Conservation (phyloP, 2,113 vertebrate species). For the Myotis lucifugus region DNA sequence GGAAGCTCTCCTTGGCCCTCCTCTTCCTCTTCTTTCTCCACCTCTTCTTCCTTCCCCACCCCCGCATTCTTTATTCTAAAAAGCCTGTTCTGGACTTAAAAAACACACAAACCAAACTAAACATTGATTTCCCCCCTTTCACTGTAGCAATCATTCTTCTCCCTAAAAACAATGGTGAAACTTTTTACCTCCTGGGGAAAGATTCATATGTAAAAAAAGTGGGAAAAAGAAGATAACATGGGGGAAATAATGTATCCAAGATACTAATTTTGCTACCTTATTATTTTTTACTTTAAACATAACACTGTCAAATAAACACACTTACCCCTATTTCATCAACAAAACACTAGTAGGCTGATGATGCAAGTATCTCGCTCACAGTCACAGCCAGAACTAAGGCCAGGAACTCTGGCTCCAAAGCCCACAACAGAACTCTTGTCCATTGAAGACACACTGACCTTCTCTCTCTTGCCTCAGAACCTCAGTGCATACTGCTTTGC, state of each 20-base stretch:
- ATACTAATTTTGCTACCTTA: not conserved
- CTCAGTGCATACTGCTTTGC: not conserved
- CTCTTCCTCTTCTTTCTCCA: not conserved
- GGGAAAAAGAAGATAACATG: not conserved
- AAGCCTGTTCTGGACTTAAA: not conserved
- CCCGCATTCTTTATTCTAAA: not conserved
- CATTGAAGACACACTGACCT: not conserved
- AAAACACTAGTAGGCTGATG: not conserved
- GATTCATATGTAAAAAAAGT: not conserved
- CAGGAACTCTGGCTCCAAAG: not conserved
- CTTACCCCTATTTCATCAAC: not conserved
- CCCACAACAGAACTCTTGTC: not conserved
- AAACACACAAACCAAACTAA: not conserved
- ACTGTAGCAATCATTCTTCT: not conserved
- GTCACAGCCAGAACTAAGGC: not conserved
- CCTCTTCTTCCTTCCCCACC: not conserved
- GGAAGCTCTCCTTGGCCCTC: not conserved
- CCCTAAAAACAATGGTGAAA: not conserved
- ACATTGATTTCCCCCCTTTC: not conserved
- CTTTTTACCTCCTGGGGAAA: not conserved
- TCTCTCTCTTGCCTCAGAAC: not conserved
- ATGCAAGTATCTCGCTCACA: not conserved
- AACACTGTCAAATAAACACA: not conserved
- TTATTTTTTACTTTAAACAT: not conserved
- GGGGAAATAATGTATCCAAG: not conserved